phyloP scores from a whole-genome alignment of 35 echinoderm and acorn worm species.

The Acanthaster planci region DNA sequence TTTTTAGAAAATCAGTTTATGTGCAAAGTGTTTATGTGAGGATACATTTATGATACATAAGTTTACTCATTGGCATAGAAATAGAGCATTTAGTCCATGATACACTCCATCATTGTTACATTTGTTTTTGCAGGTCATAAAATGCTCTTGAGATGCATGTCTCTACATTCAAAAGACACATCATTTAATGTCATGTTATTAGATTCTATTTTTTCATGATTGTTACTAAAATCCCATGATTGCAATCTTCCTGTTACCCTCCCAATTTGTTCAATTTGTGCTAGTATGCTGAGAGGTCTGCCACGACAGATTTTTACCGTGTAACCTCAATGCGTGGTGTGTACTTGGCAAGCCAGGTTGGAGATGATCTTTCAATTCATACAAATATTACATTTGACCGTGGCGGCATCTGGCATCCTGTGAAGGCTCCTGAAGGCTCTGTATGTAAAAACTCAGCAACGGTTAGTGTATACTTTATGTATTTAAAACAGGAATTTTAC shows the following conservation, averaged over 20 bases:
- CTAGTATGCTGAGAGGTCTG: conserved; percentile 83
- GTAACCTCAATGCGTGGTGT: conserved; percentile 86
- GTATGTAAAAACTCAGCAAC: conserved; percentile 60
- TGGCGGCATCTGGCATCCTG: conserved; percentile 72
- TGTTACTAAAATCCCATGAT: not conserved
- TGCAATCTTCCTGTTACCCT: not conserved
- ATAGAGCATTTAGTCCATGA: too few species aligned
- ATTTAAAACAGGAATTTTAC: too few species aligned
- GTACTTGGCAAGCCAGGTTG: conserved; percentile 87
- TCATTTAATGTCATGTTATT: too few species aligned
- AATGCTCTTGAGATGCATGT: too few species aligned
- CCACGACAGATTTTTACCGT: conserved; percentile 86
- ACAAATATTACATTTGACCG: conserved; percentile 90
- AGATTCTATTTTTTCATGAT: too few species aligned
- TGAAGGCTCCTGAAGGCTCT: conserved; percentile 52
- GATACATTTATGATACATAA: too few species aligned
- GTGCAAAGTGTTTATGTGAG: too few species aligned
- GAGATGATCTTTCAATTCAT: conserved; percentile 50
- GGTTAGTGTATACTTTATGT: conserved; percentile 15
- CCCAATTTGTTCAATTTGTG: not conserved
- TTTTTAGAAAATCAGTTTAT: too few species aligned
- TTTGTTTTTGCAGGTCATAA: too few species aligned
- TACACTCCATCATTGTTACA: too few species aligned
- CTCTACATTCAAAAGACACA: too few species aligned
- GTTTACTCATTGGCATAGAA: too few species aligned